These are phyloP conservation scores for Polypterus bichir DNA, from an alignment of 2,113 vertebrate genomes.

Conservation along the genomic window DNA sequence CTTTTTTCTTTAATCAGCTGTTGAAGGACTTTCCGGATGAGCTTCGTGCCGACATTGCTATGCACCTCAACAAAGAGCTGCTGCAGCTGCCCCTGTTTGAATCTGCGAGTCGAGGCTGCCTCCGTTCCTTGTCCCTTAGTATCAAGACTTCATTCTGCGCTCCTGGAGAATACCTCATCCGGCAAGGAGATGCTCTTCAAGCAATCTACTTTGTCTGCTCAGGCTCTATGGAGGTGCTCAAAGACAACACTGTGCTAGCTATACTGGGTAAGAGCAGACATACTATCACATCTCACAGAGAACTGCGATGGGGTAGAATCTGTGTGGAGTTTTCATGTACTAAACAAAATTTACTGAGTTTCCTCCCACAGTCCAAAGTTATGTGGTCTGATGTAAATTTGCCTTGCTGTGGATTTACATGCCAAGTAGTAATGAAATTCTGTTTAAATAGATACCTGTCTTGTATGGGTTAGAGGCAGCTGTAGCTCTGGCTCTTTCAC, in stretches of 20 bases:
- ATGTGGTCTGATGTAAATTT: too few relatives aligned
- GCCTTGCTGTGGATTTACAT: too few relatives aligned
- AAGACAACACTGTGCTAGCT: conserved; percentile 53
- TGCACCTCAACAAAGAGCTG: conserved; percentile 56
- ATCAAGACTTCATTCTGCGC: conserved; percentile 57
- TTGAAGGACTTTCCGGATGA: conserved; percentile 58
- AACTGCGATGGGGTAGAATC: not conserved
- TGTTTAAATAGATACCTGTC: too few relatives aligned
- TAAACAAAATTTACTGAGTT: too few relatives aligned
- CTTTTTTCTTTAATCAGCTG: conserved; percentile 25
- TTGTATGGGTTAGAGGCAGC: too few relatives aligned
- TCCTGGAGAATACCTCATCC: conserved; percentile 55
- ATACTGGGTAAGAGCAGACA: conserved; percentile 40
- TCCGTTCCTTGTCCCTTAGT: conserved; percentile 55
- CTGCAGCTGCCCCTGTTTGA: conserved; percentile 54
- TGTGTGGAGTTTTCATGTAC: too few relatives aligned
- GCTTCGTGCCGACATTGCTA: conserved; percentile 53
- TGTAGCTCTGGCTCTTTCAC: too few relatives aligned
- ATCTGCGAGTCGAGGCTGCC: conserved; percentile 53
- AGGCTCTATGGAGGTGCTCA: conserved; percentile 56
- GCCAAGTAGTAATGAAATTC: too few relatives aligned
- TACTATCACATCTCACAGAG: not conserved
- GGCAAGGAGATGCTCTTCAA: conserved; percentile 54
- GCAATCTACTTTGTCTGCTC: conserved; percentile 60
- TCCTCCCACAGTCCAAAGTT: too few relatives aligned